A percentile compares a stretch with the other conserved stretches of the same genome.
Evolutionary conservation across 1,140 invertebrate species (phyloP).

Genomic region (Zaprionus nigranus): DNA sequence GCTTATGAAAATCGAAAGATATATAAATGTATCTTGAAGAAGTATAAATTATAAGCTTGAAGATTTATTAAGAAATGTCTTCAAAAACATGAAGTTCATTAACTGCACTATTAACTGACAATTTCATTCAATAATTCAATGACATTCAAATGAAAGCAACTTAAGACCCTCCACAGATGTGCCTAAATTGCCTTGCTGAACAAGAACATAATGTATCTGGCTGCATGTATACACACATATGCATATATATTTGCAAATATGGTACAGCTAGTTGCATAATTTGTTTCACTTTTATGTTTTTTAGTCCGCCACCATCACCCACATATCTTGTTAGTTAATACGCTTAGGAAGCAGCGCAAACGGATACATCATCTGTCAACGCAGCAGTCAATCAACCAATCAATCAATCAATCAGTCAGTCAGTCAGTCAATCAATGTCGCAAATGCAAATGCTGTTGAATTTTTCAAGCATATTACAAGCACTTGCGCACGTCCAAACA

Average conservation of each 20-base stretch:
- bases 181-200: neutral
- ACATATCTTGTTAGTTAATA: neutral
- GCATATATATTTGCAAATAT: neutral
- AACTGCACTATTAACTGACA: too few relatives aligned
- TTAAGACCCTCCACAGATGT: too few relatives aligned
- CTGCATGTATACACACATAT: neutral
- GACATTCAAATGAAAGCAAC: too few relatives aligned
- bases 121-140: too few relatives aligned
- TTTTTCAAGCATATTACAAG: constrained; percentile 3
- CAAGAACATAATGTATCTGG: neutral
- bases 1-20: too few relatives aligned
- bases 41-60: too few relatives aligned
- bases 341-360: neutral
- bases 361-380: constrained; percentile 13
- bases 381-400: neutral
- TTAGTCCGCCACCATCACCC: neutral
- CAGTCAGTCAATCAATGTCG: constrained; percentile 15
- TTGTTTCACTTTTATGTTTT: neutral
- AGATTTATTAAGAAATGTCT: too few relatives aligned
- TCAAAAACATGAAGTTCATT: too few relatives aligned
- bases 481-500: constrained; percentile 14
- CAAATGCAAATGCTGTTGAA: constrained; percentile 22
- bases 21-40: too few relatives aligned
- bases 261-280: neutral
- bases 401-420: neutral